Evolutionary conservation across 2,888 invertebrate genomes (phyloP), one percentile per base, ranked within the genome.

Genomic region (Agriopis leucophaearia): DNA sequence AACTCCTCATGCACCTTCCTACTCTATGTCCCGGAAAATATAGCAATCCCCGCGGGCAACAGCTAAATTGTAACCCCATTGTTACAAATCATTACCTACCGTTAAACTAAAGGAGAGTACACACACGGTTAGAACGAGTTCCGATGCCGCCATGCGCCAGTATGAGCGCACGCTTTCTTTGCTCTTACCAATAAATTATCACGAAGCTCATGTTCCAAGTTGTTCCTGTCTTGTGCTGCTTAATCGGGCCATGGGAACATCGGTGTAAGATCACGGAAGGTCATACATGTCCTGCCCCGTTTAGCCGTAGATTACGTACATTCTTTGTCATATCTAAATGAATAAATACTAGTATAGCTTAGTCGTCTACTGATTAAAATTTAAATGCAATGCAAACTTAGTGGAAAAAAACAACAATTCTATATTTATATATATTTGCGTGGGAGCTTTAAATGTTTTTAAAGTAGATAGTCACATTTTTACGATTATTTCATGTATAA

Each of bases 171-270:
- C 86, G 86, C 87, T 88, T 88, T 88, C 88, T 81, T 85, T 81
- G 84, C 83, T 86, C 83, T 87, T 84, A 85, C 85, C 82, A 84
- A 89, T 89, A 89, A 89, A 90, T 91, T 91, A 90, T 91, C 88
- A 91, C 90, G 88, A 89, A 88, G 86, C 90, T 89, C 88, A 90
- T 90, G 90, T 90, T 87, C 80, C 83, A 82, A 84, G 84, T 83
- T 86, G 85, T 81, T 71, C 47, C 69, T 85, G 85, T 85, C 79
- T 86, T 83, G 81, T 81, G 82, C 80, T 74, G 80, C 80, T 8
- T 4, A 8, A 77, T 75, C 82, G 83, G 85, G 86, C 83, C 88
- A 86, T 89, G 88, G 86, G 89, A 89, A 90, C 84, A 55, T 10
- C n/a, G 42, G 18, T 13, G 1, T 75, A 60, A 78, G 76, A 67